Base-by-base conservation (phyloP, 92 coral and sea anemone species). In the Siderastrea radians region DNA sequence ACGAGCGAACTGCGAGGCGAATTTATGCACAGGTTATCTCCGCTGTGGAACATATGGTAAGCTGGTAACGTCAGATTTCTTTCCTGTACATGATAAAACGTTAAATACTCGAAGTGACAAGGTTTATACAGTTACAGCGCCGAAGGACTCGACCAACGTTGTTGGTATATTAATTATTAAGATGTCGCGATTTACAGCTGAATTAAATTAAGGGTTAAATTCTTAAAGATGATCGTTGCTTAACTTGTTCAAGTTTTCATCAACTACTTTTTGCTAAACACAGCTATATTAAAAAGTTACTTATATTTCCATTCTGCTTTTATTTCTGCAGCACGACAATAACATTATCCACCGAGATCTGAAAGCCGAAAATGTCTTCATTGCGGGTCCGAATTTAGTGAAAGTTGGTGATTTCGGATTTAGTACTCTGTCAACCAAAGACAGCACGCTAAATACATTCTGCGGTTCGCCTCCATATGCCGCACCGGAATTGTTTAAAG, bases 391-490 rank as follows among this genome's bases (percentile, higher is more conserved):
- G 9, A 95, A 94, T 88, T 87, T 94, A 47, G 99, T 98, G 53
- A 98, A 98, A 87, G 98, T 98, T 78, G 99, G 99, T 1, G 99
- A 98, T 86, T 98, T 98, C 68, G 99, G 99, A 43, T 98, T 98
- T 80, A 98, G 99, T 57, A 98, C 99, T 1, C 90, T 93, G 44
- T 89, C 99, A 5, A 84, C 98, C 2, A 93, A 95, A 63, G 96
- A 96, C 59, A 88, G 91, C 68, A 94, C 98, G 7, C 74, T 98
- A 72, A 96, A 96, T 82, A 98, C 99, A 49, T 98, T 98, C 75
- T 98, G 99, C 87, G 99, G 99, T 0, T 98, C 99, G 14, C 99
- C 99, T 7, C 99, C 99, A 1, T 98, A 98, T 59, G 99, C 99
- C 7, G 99, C 99, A 13, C 99, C 99, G 16, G 99, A 98, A 85